A percentile compares a stretch with the other conserved stretches of the same genome.
Evolutionary conservation across 2,888 invertebrate species (phyloP).

Genomic region (Cotesia congregata): DNA sequence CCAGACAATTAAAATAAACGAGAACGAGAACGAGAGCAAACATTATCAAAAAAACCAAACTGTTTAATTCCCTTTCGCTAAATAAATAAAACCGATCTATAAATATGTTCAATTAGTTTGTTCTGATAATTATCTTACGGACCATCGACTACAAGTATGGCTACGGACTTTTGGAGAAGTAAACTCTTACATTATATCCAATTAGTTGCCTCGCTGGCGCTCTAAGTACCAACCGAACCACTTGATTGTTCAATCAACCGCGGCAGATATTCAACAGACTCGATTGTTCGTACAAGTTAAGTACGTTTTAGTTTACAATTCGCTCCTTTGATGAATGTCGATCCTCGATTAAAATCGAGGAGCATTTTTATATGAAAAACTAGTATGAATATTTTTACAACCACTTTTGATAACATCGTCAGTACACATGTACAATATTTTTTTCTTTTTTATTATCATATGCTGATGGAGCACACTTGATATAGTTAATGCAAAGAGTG

Average conservation of each 20-base stretch:
- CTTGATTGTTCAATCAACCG: background rate
- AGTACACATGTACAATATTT: background rate
- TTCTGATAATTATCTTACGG: background rate
- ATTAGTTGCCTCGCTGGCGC: background rate
- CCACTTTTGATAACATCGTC: background rate
- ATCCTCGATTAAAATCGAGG: background rate
- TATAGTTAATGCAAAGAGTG: slow-evolving; percentile 32
- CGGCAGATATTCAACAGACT: background rate
- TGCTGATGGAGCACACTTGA: background rate
- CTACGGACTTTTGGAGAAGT: background rate
- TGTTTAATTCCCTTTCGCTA: slow-evolving; percentile 16
- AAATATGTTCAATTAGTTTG: background rate
- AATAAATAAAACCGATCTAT: slow-evolving; percentile 16
- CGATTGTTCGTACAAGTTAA: background rate
- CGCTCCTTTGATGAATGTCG: background rate
- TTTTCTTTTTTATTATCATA: background rate
- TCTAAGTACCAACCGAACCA: background rate
- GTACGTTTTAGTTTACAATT: background rate
- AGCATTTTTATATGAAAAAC: background rate
- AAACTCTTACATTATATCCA: background rate
- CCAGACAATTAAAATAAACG: slow-evolving; percentile 38
- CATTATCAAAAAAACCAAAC: background rate
- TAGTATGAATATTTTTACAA: background rate
- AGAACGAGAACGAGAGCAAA: background rate
- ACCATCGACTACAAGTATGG: no score